Conservation (phyloP, 2,888 invertebrate genomes). For the Kuschelorhynchus macadamiae region DNA sequence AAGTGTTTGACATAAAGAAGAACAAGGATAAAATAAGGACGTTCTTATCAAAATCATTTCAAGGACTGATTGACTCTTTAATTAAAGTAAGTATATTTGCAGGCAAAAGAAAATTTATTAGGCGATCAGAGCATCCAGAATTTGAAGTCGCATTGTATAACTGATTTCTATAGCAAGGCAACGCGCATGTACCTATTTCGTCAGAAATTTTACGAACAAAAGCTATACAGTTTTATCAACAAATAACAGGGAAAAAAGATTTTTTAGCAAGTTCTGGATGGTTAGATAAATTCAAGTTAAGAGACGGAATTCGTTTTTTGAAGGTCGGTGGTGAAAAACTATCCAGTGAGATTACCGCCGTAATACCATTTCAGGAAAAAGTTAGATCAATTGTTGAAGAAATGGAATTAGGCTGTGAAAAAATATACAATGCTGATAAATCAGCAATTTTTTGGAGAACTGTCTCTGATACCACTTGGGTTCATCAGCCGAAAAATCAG, state of each 20-base stretch:
- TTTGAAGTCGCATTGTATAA: conserved; percentile 44
- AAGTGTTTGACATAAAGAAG: conserved; percentile 1
- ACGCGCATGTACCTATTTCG: conserved; percentile 44
- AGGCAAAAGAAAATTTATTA: conserved; percentile 40
- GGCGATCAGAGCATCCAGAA: conserved; percentile 44
- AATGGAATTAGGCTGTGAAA: conserved; percentile 34
- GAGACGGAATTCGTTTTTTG: conserved; percentile 51
- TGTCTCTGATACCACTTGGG: conserved; percentile 44
- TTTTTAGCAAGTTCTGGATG: conserved; percentile 51
- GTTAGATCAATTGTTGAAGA: conserved; percentile 20
- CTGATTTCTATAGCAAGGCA: conserved; percentile 48
- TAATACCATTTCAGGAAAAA: conserved; percentile 43
- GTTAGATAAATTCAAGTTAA: conserved; percentile 53
- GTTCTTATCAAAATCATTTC: not conserved
- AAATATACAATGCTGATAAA: conserved; percentile 52
- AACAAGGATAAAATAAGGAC: not conserved
- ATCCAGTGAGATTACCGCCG: conserved; percentile 47
- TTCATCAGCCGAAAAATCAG: conserved; percentile 45
- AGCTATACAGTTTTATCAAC: conserved; percentile 50
- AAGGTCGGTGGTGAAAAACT: conserved; percentile 52
- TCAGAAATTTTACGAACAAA: conserved; percentile 48
- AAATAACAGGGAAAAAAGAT: conserved; percentile 40
- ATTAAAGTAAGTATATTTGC: conserved; percentile 6
- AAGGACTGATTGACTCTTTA: not conserved
- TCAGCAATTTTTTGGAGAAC: conserved; percentile 43